These are phyloP conservation scores for Perithous albicinctus DNA, from an alignment of 2,888 invertebrate species.

Conservation along the genomic window DNA sequence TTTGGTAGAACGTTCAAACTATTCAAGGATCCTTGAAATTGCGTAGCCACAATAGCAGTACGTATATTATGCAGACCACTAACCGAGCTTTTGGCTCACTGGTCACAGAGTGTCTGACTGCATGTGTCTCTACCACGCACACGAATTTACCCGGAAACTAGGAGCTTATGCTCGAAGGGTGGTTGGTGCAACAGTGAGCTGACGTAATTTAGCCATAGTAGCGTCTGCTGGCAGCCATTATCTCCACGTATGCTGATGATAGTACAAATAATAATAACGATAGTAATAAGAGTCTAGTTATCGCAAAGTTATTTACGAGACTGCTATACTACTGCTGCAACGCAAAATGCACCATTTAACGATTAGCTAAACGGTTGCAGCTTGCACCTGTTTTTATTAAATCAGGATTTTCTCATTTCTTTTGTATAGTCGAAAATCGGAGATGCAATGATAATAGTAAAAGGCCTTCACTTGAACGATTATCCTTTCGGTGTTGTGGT, in stretches of 20 bases:
- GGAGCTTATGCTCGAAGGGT: neutral
- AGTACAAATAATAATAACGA: conserved; percentile 25
- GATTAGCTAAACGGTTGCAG: neutral
- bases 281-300: conserved; percentile 18
- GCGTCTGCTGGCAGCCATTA: neutral
- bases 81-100: neutral
- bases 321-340: neutral
- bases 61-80: neutral
- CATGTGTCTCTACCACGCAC: neutral
- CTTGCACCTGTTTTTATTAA: neutral
- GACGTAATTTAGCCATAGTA: neutral
- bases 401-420: neutral
- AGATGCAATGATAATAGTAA: too few species aligned
- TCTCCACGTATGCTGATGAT: conserved; percentile 1
- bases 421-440: neutral
- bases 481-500: too few species aligned
- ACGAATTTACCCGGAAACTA: conserved; percentile 4
- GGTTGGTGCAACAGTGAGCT: neutral
- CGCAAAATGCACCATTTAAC: conserved; percentile 2
- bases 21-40: neutral
- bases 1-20: too few species aligned
- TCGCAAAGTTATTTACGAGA: conserved; percentile 21
- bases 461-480: too few species aligned
- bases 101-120: neutral
- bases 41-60: neutral